Conservation (phyloP, 2,888 invertebrate species). For the Zaprionus lineosus region DNA sequence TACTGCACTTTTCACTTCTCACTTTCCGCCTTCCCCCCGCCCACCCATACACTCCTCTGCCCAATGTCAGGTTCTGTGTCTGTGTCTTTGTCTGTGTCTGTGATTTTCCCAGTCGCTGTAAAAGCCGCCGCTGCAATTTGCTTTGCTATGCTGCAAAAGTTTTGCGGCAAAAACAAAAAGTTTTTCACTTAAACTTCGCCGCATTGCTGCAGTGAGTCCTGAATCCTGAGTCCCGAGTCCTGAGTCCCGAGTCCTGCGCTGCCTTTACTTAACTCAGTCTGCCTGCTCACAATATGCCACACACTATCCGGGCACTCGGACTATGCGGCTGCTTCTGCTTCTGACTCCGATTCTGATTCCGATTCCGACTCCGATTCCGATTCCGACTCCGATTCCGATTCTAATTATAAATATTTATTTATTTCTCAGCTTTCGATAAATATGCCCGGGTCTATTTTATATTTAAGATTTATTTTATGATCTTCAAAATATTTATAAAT, state of each 20-base stretch:
- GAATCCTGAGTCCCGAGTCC: conserved; percentile 23
- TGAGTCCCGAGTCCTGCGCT: neutral
- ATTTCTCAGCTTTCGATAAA: neutral
- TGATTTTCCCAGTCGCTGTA: conserved; percentile 65
- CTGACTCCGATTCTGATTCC: too few species aligned
- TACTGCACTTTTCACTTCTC: conserved; percentile 11
- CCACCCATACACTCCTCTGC: too few species aligned
- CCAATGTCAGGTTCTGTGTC: too few species aligned
- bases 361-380: too few species aligned
- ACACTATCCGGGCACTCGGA: neutral
- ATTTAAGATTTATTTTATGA: too few species aligned
- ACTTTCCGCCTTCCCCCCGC: too few species aligned
- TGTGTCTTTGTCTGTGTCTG: conserved; percentile 17
- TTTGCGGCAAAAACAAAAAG: conserved; percentile 70
- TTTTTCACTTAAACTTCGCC: conserved; percentile 75
- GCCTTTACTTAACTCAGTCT: conserved; percentile 5
- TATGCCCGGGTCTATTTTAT: too few species aligned
- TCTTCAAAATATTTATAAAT: too few species aligned
- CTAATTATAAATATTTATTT: too few species aligned
- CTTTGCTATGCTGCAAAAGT: conserved; percentile 64
- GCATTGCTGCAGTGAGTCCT: conserved; percentile 65
- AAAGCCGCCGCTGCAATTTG: conserved; percentile 69
- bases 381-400: too few species aligned
- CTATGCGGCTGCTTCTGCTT: too few species aligned
- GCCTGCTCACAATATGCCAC: conserved; percentile 25